These are phyloP conservation scores for Zaprionus nigranus DNA, from an alignment of 1,140 invertebrate genomes.

Conservation along the genomic window DNA sequence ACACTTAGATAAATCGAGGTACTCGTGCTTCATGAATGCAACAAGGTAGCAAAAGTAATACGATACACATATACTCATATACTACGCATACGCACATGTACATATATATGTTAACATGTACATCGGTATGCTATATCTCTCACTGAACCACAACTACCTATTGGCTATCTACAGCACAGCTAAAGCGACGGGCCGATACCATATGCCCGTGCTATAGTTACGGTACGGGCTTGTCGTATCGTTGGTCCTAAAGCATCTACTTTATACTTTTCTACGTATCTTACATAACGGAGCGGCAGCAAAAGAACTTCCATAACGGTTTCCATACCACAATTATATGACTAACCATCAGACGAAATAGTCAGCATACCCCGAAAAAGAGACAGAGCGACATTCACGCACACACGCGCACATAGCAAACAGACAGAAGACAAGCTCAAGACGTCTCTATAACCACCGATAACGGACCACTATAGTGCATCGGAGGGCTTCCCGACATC, in stretches of 20 bases:
- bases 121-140: not conserved
- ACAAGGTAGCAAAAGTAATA: not conserved
- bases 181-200: slow-evolving; percentile 16
- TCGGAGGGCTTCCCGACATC: slow-evolving; percentile 30
- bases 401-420: not conserved
- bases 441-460: slow-evolving; percentile 52
- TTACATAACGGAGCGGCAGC: slow-evolving; percentile 33
- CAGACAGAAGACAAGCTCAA: slow-evolving; percentile 13
- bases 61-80: not conserved
- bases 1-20: slow-evolving; percentile 1
- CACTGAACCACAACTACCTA: slow-evolving; percentile 59
- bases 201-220: not conserved
- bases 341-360: not conserved
- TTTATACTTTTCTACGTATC: slow-evolving; percentile 58
- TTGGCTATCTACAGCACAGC: slow-evolving; percentile 45
- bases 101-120: not conserved
- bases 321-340: slow-evolving; percentile 27
- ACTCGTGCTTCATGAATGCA: not conserved
- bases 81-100: slow-evolving; percentile 16
- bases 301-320: slow-evolving; percentile 50
- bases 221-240: not conserved
- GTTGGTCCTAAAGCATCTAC: slow-evolving; percentile 21
- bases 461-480: slow-evolving; percentile 57
- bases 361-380: not conserved
- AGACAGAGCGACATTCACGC: slow-evolving; percentile 8